These are phyloP conservation scores for Phyllotreta cruciferae DNA, from an alignment of 2,888 invertebrate genomes.

Conservation along the genomic window DNA sequence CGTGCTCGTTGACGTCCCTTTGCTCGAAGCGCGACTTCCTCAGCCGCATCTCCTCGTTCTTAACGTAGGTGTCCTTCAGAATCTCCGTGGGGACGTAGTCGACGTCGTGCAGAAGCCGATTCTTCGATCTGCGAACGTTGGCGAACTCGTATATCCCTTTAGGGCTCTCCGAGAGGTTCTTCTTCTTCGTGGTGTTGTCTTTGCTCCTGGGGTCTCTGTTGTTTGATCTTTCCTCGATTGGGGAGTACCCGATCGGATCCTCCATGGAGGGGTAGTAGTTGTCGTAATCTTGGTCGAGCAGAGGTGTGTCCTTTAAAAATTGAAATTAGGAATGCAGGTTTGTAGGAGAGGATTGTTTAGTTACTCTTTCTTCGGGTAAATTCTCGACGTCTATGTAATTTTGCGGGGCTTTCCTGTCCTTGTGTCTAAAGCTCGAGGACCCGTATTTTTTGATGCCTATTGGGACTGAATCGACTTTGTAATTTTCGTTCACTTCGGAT, in stretches of 20 bases:
- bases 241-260: conserved; percentile 49
- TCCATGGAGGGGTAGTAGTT: conserved; percentile 42
- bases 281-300: conserved; percentile 45
- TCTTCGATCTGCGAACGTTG: conserved; percentile 55
- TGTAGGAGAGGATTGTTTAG: conserved; percentile 4
- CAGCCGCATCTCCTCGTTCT: conserved; percentile 55
- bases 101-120: conserved; percentile 55
- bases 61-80: conserved; percentile 57
- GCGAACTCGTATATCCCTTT: conserved; percentile 55
- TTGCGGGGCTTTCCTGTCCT: conserved; percentile 51
- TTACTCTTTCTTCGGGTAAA: conserved; percentile 33
- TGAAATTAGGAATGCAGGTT: not conserved
- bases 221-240: conserved; percentile 13
- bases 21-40: conserved; percentile 57
- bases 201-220: conserved; percentile 56
- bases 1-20: conserved; percentile 55
- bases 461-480: conserved; percentile 43
- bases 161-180: conserved; percentile 51
- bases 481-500: conserved; percentile 48
- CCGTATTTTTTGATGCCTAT: conserved; percentile 51
- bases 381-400: conserved; percentile 43
- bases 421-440: conserved; percentile 55
- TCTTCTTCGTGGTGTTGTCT: conserved; percentile 46
- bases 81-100: conserved; percentile 58
- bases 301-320: conserved; percentile 38